These are phyloP conservation scores for Drosophila ohnishii DNA, from an alignment of 1,140 invertebrate genomes.

Conservation along the genomic window DNA sequence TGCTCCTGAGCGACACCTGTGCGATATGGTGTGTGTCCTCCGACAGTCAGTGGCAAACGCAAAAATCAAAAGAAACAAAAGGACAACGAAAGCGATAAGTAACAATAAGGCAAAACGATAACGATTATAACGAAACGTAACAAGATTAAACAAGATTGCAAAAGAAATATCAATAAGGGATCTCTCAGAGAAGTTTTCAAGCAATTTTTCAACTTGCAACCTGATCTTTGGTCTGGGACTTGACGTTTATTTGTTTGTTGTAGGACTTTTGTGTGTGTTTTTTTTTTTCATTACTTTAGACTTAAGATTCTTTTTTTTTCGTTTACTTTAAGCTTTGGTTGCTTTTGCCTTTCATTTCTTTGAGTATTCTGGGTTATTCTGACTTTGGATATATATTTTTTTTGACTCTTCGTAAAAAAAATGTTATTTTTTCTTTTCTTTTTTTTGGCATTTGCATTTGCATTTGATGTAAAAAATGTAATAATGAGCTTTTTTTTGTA, in stretches of 20 bases:
- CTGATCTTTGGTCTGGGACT: constrained; percentile 5
- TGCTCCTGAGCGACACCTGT: constrained; percentile 66
- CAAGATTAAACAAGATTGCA: not conserved
- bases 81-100: constrained; percentile 49
- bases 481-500: constrained; percentile 69
- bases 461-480: constrained; percentile 83
- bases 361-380: constrained; percentile 31
- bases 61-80: constrained; percentile 52
- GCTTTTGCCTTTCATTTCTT: constrained; percentile 41
- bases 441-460: constrained; percentile 65
- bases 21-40: constrained; percentile 44
- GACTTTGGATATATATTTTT: constrained; percentile 25
- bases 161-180: not conserved
- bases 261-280: constrained; percentile 3
- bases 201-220: constrained; percentile 45
- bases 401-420: constrained; percentile 39
- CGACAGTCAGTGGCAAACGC: constrained; percentile 54
- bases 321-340: constrained; percentile 22
- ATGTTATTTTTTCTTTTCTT: constrained; percentile 23
- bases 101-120: constrained; percentile 43
- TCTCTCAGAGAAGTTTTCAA: constrained; percentile 39
- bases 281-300: not conserved
- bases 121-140: not conserved
- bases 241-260: not conserved
- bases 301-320: not conserved